Evolutionary conservation across 2,888 invertebrate genomes (phyloP).

Genomic region (Brachypalpus laphriformis): DNA sequence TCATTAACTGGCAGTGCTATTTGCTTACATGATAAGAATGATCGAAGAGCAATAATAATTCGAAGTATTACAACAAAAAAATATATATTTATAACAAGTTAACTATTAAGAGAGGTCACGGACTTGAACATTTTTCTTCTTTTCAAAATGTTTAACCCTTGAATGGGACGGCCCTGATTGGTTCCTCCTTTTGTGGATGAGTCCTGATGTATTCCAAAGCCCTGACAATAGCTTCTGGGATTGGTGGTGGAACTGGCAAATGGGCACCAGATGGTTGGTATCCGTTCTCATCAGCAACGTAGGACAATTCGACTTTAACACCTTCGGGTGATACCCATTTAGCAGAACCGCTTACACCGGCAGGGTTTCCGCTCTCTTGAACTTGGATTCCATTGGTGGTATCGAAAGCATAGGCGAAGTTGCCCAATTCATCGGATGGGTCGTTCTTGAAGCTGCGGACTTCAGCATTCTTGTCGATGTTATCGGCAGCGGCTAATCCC

Average conservation of each 20-base stretch:
- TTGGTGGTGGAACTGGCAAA: slow-evolving; percentile 84
- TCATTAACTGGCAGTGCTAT: no score
- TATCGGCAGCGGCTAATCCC: slow-evolving; percentile 79
- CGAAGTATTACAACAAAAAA: slow-evolving; percentile 1
- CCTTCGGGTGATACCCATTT: slow-evolving; percentile 85
- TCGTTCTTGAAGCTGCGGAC: slow-evolving; percentile 82
- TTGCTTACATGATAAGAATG: no score
- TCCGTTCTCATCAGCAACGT: slow-evolving; percentile 85
- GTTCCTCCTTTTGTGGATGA: slow-evolving; percentile 80
- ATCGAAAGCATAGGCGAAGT: slow-evolving; percentile 83
- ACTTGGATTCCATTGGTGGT: slow-evolving; percentile 86
- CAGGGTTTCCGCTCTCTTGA: slow-evolving; percentile 84
- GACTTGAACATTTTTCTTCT: slow-evolving; percentile 1
- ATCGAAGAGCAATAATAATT: no score
- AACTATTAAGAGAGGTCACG: background rate
- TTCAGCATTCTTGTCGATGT: slow-evolving; percentile 81
- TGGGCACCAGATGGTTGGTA: slow-evolving; percentile 83
- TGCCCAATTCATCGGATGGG: slow-evolving; percentile 82
- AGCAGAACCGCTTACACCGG: slow-evolving; percentile 84
- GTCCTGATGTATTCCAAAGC: slow-evolving; percentile 84
- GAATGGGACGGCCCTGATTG: background rate
- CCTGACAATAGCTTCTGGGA: slow-evolving; percentile 84
- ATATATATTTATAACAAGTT: background rate
- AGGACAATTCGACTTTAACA: slow-evolving; percentile 81
- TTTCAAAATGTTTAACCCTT: slow-evolving; percentile 26